Base-by-base conservation (phyloP, 2,797 vertebrate genomes). In the Streptopelia turtur region DNA sequence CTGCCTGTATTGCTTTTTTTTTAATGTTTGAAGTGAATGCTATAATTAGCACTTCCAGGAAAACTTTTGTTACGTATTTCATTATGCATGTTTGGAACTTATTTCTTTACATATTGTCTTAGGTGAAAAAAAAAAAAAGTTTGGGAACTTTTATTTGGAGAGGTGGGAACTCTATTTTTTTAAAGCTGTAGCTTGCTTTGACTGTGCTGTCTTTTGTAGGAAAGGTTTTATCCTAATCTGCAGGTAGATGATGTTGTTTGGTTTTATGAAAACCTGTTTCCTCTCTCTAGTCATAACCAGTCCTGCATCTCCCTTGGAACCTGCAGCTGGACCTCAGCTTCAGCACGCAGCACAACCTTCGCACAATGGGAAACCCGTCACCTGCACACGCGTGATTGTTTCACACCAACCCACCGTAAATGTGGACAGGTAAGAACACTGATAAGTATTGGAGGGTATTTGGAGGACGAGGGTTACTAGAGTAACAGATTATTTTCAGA, bases 401-500 rank as follows among this genome's bases (percentile, higher is more conserved):
- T 84, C 94, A 53, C 97, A 87, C 90, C 98, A 95, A 61, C 93
- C 96, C 83, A 82, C 97, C n/a, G 23, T 72, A 20, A 91, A 94
- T 12, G 45, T 96, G 82, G 98, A 98, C 92, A 98, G 98, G 99
- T 99, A 77, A 98, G 97, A 88, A 18, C 60, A 18, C 1, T 27
- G 25, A 13, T 3, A 7, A 30, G 18, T 22, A 6, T 5, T 35
- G 43, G 33, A 12, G n/a, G 6, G 1, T 75, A 52, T 5, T 24
- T 11, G 47, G 25, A 63, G 39, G 12, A 6, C 9, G 25, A 50
- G 56, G 9, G 33, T 39, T 91, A 17, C 53, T 43, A 10, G n/a
- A 22, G 20, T 20, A 17, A 39, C 27, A 43, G 43, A 35, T 59
- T 21, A 16, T 75, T 71, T 88, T 25, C 47, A 55, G 53, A 53